phyloP scores from a whole-genome alignment of 2,797 vertebrate genomes.

The Sitta carolinensis region DNA sequence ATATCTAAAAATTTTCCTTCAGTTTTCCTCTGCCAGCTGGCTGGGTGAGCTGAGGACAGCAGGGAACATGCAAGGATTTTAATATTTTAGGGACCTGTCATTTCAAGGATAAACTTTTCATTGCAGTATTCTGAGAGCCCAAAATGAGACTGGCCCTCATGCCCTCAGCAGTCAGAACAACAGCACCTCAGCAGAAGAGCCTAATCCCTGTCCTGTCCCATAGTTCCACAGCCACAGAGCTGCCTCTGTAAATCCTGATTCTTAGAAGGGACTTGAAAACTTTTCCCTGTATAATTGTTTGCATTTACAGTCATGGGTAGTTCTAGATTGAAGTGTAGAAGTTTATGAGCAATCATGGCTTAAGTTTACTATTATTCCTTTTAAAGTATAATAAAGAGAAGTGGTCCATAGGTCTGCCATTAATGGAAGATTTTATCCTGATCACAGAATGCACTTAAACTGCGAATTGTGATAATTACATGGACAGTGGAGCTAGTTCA shows the following conservation, averaged over 20 bases:
- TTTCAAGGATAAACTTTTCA: constrained; percentile 44
- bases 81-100: constrained; percentile 65
- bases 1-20: neutral
- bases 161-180: neutral
- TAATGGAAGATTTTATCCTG: neutral
- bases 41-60: constrained; percentile 66
- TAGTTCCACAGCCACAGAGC: neutral
- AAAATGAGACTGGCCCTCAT: neutral
- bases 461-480: neutral
- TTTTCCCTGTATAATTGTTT: neutral
- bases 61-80: constrained; percentile 39
- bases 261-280: neutral
- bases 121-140: neutral
- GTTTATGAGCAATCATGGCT: neutral
- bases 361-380: neutral
- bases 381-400: neutral
- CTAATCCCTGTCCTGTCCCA: neutral
- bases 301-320: rapidly evolving
- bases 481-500: neutral
- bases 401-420: neutral
- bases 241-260: neutral
- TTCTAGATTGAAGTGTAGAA: neutral
- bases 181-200: neutral
- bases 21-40: constrained; percentile 45
- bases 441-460: neutral